phyloP scores from a whole-genome alignment of 30 jellyfish, hydroid and myxozoan genomes.

The Rhopilema esculentum region DNA sequence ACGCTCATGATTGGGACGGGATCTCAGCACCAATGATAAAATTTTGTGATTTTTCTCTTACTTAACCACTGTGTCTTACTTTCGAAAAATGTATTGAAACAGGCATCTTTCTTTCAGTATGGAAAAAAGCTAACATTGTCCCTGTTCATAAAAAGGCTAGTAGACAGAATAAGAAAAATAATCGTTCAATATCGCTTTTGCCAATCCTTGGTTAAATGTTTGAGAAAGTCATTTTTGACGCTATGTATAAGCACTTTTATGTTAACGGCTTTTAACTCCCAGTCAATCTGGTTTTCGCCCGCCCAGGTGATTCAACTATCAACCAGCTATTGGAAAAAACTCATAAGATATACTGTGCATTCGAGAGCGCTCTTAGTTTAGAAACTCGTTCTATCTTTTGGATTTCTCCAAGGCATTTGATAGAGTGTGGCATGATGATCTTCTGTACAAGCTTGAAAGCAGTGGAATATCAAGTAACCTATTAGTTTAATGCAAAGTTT shows the following conservation, averaged over 20 bases:
- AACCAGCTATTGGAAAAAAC: conserved; percentile 42
- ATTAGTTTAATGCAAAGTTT: no score
- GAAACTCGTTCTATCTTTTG: no score
- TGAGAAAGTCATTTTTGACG: conserved; percentile 39
- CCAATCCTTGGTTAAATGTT: conserved; percentile 34
- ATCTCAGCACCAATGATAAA: conserved; percentile 37
- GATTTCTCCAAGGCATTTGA: no score
- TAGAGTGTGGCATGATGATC: no score
- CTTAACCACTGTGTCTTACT: conserved; percentile 51
- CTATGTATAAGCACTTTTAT: conserved; percentile 8
- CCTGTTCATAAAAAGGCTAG: conserved; percentile 16
- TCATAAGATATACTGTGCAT: conserved; percentile 47
- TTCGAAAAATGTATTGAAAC: conserved; percentile 56
- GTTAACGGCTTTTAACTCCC: conserved; percentile 24
- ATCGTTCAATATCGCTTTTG: no score
- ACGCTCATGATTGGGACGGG: no score
- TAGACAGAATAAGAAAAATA: conserved; percentile 24
- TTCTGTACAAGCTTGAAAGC: no score
- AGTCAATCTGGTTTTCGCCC: conserved; percentile 64
- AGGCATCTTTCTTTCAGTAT: background rate
- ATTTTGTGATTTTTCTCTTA: conserved; percentile 28
- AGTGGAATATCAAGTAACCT: no score
- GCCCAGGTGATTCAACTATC: conserved; percentile 52
- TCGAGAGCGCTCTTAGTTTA: no score
- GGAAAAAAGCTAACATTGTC: conserved; percentile 43